Evolutionary conservation across 2,113 vertebrate genomes (phyloP).

Genomic region (Spizaetus ornatus): DNA sequence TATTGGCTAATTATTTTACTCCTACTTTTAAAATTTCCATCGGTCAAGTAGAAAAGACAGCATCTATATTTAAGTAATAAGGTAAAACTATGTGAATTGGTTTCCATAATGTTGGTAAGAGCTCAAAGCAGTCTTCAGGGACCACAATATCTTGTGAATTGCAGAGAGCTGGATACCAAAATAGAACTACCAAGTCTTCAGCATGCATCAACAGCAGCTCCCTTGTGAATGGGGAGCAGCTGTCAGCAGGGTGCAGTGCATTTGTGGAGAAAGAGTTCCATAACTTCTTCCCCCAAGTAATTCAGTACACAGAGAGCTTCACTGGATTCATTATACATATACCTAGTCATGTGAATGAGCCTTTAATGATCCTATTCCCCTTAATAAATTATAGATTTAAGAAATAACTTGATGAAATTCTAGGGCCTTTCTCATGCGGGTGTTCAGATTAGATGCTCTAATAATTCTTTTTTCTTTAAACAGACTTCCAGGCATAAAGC

Average conservation of each 20-base stretch:
- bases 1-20: not conserved
- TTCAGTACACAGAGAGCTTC: not conserved
- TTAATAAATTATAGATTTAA: not conserved
- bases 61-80: not conserved
- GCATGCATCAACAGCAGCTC: not conserved
- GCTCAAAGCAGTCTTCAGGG: not conserved
- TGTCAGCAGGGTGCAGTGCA: rapidly evolving
- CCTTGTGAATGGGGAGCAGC: not conserved
- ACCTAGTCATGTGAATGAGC: not conserved
- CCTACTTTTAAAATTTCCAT: not conserved
- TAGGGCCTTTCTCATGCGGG: not conserved
- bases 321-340: not conserved
- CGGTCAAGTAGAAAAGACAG: not conserved
- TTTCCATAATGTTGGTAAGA: not conserved
- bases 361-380: not conserved
- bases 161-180: not conserved
- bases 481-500: not conserved
- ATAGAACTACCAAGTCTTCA: not conserved
- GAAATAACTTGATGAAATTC: not conserved
- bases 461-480: not conserved
- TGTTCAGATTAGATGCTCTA: not conserved
- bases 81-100: not conserved
- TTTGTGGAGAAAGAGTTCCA: not conserved
- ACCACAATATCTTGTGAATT: not conserved
- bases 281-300: not conserved